Percentiles rank a stretch among this genome's conserved stretches.
phyloP scores from a whole-genome alignment of 2,888 invertebrate species.

The Agrochola lychnidis region DNA sequence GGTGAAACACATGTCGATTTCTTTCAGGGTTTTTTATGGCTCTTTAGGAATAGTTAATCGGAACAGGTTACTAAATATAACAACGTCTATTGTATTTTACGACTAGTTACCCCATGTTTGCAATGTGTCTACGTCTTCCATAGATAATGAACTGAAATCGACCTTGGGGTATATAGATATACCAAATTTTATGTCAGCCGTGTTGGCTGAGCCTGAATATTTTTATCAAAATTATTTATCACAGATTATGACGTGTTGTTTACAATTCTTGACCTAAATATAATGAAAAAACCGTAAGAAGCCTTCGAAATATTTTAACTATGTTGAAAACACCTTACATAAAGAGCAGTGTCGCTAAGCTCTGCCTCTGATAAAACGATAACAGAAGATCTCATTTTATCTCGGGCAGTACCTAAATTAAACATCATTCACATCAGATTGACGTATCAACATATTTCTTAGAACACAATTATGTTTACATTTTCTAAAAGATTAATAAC shows the following conservation, averaged over 20 bases:
- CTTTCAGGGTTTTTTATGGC: no score
- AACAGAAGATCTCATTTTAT: conserved; percentile 26
- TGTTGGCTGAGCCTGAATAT: conserved; percentile 41
- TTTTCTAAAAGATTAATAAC: conserved; percentile 30
- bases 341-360: conserved; percentile 1
- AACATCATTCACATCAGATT: conserved; percentile 45
- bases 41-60: no score
- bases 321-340: conserved; percentile 20
- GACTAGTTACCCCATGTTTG: conserved; percentile 8
- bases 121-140: neutral
- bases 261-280: conserved; percentile 62
- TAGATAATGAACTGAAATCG: conserved; percentile 10
- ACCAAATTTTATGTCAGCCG: conserved; percentile 21
- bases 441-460: conserved; percentile 29
- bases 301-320: conserved; percentile 26
- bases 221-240: conserved; percentile 44
- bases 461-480: conserved; percentile 40
- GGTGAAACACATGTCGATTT: no score
- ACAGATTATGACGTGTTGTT: conserved; percentile 45
- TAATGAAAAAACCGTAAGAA: conserved; percentile 1
- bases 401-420: conserved; percentile 16
- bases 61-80: no score
- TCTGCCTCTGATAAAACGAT: conserved; percentile 18
- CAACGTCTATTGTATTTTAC: neutral
- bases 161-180: conserved; percentile 25